Conservation (phyloP, 2,888 invertebrate species). For the Campoplex capitator region DNA sequence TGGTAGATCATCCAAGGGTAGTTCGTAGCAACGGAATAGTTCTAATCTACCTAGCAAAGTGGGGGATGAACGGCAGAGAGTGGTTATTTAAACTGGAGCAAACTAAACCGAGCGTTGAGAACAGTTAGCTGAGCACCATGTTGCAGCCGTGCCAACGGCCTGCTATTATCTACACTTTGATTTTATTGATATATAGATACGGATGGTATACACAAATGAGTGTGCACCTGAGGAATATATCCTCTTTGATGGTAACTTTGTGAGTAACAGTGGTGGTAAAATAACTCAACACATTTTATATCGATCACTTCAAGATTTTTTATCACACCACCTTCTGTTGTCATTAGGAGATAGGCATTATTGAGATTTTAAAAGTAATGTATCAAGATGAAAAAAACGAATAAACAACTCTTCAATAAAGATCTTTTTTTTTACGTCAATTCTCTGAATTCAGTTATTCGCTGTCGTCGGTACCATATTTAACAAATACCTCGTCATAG, state of each 20-base stretch:
- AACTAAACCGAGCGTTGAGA: conserved; percentile 68
- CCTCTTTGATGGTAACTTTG: neutral
- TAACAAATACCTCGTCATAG: too few relatives aligned
- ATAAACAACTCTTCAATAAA: neutral
- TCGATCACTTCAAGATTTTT: conserved; percentile 10
- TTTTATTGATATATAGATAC: neutral
- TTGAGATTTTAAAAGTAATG: neutral
- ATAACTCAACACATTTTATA: conserved; percentile 6
- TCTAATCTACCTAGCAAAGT: conserved; percentile 29
- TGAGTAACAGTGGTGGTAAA: neutral
- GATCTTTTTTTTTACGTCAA: neutral
- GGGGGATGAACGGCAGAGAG: neutral
- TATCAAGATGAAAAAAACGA: neutral
- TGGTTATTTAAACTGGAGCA: conserved; percentile 78
- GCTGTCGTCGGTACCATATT: neutral
- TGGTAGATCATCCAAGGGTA: conserved; percentile 78
- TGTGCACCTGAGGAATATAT: too few relatives aligned
- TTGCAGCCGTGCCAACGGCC: conserved; percentile 16
- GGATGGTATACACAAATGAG: neutral
- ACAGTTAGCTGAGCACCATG: conserved; percentile 62
- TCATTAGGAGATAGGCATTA: neutral
- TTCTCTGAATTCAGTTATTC: neutral
- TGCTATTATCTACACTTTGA: conserved; percentile 19
- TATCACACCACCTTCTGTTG: neutral
- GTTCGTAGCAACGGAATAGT: conserved; percentile 68